Evolutionary conservation across 2,113 vertebrate species (phyloP), one percentile per base, ranked within the genome.

Genomic region (Anolis carolinensis): DNA sequence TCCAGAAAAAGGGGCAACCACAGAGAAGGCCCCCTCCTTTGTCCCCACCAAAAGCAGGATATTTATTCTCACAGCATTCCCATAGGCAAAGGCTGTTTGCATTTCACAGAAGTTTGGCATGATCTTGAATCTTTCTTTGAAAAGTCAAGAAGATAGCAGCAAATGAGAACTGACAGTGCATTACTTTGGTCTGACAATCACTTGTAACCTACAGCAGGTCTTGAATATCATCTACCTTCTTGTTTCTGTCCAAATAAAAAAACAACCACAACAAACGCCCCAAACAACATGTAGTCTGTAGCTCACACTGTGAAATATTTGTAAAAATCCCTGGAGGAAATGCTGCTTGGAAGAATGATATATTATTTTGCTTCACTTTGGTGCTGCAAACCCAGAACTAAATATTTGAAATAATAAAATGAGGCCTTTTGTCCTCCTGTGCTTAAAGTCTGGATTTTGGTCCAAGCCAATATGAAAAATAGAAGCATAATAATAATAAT

Each of bases 331-430:
- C 74, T 39, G 67, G 0, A 68, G 32, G 70, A 1, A 1, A 79
- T 87, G 80, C 68, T 71, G 85, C 87, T 78, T 85, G 86, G 75
- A 85, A 86, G 83, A 62, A 7, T 67, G 52, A 1, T 0, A 83
- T 50, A 78, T 83, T 86, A 82, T 89, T 93, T 89, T 63, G 86
- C 86, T 91, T 85, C 84, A 30, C 89, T 93, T 91, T 88, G 90
- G 90, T 83, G 0, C 34, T 88, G 90, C 88, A 86, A 39, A 73
- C 86, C 70, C 11, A 73, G 82, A 7, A 85, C 84, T 8, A 80
- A 87, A 85, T 79, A 62, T 73, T 30, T 34, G 70, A 83, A 74
- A 62, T 59, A 73, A 52, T 10, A 55, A 25, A 21, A 71, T 23
- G 48, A 32, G 21, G 20, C 2, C 10, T n/a, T 71, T 71, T 32